These are phyloP conservation scores for Setophaga coronata DNA, from an alignment of 2,113 vertebrate genomes.

Conservation along the genomic window DNA sequence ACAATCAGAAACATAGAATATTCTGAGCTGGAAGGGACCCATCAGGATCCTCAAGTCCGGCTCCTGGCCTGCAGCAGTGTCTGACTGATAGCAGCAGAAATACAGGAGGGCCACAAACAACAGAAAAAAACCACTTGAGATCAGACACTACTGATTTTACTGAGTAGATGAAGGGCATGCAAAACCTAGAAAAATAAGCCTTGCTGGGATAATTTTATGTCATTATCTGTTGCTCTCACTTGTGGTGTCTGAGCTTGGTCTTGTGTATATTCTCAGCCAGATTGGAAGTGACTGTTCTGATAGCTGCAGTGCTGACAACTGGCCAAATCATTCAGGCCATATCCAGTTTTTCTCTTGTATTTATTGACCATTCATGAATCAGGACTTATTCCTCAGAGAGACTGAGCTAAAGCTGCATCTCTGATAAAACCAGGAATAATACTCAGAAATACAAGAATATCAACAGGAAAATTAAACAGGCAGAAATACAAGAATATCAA, in stretches of 20 bases:
- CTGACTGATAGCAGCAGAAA: background rate
- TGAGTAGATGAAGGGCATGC: background rate
- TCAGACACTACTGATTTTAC: background rate
- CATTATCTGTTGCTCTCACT: background rate
- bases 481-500: background rate
- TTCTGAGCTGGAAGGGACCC: background rate
- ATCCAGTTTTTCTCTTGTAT: background rate
- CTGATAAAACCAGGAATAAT: background rate
- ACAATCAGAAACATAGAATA: background rate
- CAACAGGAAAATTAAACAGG: constrained; percentile 15
- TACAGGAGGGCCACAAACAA: background rate
- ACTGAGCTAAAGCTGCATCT: background rate
- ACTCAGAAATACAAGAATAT: background rate
- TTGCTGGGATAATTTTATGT: background rate
- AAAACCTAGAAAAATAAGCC: background rate
- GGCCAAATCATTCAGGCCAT: background rate
- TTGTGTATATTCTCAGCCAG: background rate
- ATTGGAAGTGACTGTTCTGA: background rate
- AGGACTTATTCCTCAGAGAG: background rate
- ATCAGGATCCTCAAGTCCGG: background rate
- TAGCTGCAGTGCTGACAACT: background rate
- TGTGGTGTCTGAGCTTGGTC: background rate
- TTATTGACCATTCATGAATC: constrained; percentile 37
- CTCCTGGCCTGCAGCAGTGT: background rate
- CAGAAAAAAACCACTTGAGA: background rate